These are phyloP conservation scores for Coracopsis vasa DNA, from an alignment of 2,113 vertebrate genomes.

Conservation along the genomic window DNA sequence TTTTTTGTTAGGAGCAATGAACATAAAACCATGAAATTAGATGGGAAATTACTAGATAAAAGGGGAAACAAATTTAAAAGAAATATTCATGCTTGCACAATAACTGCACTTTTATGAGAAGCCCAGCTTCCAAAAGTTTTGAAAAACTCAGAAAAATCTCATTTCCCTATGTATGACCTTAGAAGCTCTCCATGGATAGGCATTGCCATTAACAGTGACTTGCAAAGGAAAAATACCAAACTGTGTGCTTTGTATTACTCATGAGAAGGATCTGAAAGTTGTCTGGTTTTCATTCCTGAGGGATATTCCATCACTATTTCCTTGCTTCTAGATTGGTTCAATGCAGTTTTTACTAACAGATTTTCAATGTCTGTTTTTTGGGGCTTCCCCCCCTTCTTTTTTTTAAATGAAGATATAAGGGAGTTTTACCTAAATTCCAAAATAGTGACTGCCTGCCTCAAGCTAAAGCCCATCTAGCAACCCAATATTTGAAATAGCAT, in stretches of 20 bases:
- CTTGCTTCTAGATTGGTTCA: neutral
- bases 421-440: neutral
- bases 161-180: neutral
- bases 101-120: neutral
- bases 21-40: neutral
- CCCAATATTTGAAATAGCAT: neutral
- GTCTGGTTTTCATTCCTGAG: neutral
- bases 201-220: neutral
- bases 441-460: neutral
- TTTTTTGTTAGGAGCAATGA: neutral
- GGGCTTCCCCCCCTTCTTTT: neutral
- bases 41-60: slow-evolving; percentile 22
- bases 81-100: neutral
- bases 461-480: neutral
- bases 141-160: neutral
- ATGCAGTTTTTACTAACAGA: neutral
- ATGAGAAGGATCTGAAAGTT: neutral
- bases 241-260: neutral
- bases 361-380: neutral
- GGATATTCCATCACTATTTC: neutral
- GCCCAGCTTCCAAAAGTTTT: neutral
- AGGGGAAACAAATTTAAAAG: neutral
- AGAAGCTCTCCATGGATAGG: neutral
- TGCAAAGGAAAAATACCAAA: neutral
- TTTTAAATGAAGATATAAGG: neutral